A percentile compares a stretch with the other conserved stretches of the same genome.
phyloP scores from a whole-genome alignment of 1,140 invertebrate species.

The Diachasmimorpha longicaudata region DNA sequence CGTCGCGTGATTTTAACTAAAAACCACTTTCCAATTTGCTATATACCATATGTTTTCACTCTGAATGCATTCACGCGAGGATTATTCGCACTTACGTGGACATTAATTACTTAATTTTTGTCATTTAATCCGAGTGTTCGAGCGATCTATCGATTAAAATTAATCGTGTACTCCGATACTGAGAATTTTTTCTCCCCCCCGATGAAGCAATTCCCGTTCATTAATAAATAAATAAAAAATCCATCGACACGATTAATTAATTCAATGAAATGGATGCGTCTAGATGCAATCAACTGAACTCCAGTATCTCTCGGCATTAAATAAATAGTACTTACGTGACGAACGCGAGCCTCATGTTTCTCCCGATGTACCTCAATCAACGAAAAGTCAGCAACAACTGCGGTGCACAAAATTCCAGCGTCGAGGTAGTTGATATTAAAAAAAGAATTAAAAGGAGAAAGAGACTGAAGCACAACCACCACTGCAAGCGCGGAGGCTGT shows the following conservation, averaged over 20 bases:
- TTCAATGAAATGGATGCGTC: no score
- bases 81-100: conserved; percentile 13
- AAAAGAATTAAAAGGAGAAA: conserved; percentile 38
- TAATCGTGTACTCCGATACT: neutral
- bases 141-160: neutral
- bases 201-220: no score
- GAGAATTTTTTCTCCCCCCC: no score
- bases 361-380: neutral
- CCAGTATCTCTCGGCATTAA: no score
- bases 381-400: neutral
- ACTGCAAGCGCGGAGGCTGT: conserved; percentile 56
- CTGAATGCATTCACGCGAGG: conserved; percentile 32
- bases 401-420: conserved; percentile 39
- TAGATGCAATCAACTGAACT: no score
- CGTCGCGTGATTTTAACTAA: conserved; percentile 32
- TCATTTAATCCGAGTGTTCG: neutral
- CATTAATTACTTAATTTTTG: neutral
- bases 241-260: no score
- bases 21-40: conserved; percentile 41
- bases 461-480: conserved; percentile 43
- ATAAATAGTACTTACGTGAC: neutral
- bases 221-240: no score
- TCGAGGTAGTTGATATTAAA: conserved; percentile 33
- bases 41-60: conserved; percentile 41
- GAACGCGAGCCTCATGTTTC: neutral